Evolutionary conservation across 1,140 invertebrate genomes (phyloP), one percentile per base, ranked within the genome.

Genomic region (Drosophila bocki): DNA sequence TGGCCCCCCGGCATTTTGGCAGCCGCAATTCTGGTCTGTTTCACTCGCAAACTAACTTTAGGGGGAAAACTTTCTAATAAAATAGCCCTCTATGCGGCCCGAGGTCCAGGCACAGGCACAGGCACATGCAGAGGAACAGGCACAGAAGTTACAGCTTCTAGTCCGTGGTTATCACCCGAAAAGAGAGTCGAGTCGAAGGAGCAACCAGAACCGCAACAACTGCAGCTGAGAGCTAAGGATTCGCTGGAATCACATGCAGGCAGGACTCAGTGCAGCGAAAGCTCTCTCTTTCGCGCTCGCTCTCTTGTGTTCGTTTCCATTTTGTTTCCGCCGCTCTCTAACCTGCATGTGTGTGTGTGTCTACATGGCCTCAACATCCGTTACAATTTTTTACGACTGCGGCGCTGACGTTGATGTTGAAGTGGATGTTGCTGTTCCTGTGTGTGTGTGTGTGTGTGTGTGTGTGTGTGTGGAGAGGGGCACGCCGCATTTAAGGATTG

Each of bases 321-420:
- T 88, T 87, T 62, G 62, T 86, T 87, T 88, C 87, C 82, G 80
- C 48, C 56, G 35, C 57, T 64, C 57, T 59, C 45, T 53, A 47
- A 54, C 53, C 53, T 51, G 26, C 51, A 41, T 53, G 9, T 22
- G 48, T 41, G 45, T 67, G 53, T 60, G 39, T 51, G 59, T 50
- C 41, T 81, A 84, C 84, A 88, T 75, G 81, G 80, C 85, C 85
- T 70, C 85, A 88, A 85, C 85, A 90, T 90, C 85, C 85, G 85
- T 84, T 90, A 90, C 82, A 90, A 82, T 90, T 90, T 90, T 90
- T 87, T 87, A 87, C 84, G 84, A 87, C 84, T 87, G 51, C 62
- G 68, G 58, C 84, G 65, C 60, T 87, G 84, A 87, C 78, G 84
- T 84, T 87, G 84, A 87, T 90, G 84, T 75, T 84, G 65, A 41